Evolutionary conservation across 2,797 vertebrate genomes (phyloP), one percentile per base, ranked within the genome.

Genomic region (Muscicapa striata): DNA sequence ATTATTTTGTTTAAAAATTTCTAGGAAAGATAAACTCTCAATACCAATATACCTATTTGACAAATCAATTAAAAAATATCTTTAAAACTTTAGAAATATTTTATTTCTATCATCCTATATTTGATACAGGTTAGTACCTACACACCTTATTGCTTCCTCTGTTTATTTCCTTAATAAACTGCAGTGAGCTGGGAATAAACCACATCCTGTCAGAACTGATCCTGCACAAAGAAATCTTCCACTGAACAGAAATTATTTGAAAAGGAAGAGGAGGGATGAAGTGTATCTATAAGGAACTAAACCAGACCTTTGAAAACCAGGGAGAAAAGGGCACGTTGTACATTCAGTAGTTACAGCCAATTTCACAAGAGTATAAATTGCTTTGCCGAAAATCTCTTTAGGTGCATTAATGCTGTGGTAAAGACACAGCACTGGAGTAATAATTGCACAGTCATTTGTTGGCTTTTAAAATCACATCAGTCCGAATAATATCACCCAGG

Each of bases 381-480:
- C 41, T 67, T 91, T 86, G 91, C 92, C 46, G 95, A 98, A 98
- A 97, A 94, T 90, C 94, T 97, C 95, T 90, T 92, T 83, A 89
- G 93, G 57, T 77, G 79, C 87, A 96, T 96, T 96, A 96, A 96
- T 96, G 89, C 94, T 70, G 72, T 3, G 26, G 81, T 93, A 85
- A 95, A 85, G 84, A 88, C 82, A 61, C 78, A 81, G 80, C 58
- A 68, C 81, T 68, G 48, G 23, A 87, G 90, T 85, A 95, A 97
- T 97, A 96, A 97, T 93, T 79, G 93, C 90, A 72, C 85, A 84
- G 84, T 90, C 95, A 92, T 97, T 97, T 94, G 75, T 92, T 85
- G 83, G 85, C 93, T 97, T 97, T 97, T 96, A 98, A 98, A 98
- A 97, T 86, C 84, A 15, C 96, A 97, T 97, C 95, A 95, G 76